Conservation (phyloP, 2,888 invertebrate genomes). For the Cephus nigrinus region DNA sequence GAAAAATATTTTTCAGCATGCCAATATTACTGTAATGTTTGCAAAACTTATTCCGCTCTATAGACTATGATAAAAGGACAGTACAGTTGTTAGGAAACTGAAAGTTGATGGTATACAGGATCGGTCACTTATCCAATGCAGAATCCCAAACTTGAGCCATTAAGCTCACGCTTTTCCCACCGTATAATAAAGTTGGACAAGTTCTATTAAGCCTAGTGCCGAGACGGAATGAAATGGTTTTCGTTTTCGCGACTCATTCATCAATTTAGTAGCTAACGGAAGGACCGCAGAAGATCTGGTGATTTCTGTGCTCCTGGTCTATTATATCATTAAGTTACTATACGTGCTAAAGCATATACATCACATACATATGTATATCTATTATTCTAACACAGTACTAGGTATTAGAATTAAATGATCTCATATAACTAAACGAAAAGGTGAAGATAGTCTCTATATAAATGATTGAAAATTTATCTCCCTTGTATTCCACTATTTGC, state of each 20-base stretch:
- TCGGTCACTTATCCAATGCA: conserved; percentile 26
- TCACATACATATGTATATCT: too few relatives aligned
- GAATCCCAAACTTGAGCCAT: conserved; percentile 30
- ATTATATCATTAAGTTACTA: neutral
- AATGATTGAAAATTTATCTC: too few relatives aligned
- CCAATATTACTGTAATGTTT: neutral
- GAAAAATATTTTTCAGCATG: neutral
- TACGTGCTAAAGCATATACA: neutral
- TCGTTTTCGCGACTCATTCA: conserved; percentile 56
- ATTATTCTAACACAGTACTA: neutral
- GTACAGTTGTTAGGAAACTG: neutral
- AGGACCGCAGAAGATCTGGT: conserved; percentile 11
- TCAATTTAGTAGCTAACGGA: conserved; percentile 55
- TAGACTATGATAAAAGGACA: neutral
- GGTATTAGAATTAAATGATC: neutral
- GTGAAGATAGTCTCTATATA: too few relatives aligned
- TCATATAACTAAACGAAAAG: neutral
- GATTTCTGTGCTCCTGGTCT: neutral
- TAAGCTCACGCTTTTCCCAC: conserved; percentile 44
- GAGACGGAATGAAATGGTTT: conserved; percentile 33
- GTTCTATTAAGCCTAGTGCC: conserved; percentile 57
- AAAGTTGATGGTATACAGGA: conserved; percentile 2
- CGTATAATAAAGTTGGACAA: conserved; percentile 63
- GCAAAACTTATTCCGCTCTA: neutral
- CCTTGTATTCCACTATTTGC: neutral